A percentile compares a stretch with the other conserved stretches of the same genome.
These are phyloP conservation scores for Adelosebastes latens DNA, from an alignment of 2,797 vertebrate species.

Conservation along the genomic window DNA sequence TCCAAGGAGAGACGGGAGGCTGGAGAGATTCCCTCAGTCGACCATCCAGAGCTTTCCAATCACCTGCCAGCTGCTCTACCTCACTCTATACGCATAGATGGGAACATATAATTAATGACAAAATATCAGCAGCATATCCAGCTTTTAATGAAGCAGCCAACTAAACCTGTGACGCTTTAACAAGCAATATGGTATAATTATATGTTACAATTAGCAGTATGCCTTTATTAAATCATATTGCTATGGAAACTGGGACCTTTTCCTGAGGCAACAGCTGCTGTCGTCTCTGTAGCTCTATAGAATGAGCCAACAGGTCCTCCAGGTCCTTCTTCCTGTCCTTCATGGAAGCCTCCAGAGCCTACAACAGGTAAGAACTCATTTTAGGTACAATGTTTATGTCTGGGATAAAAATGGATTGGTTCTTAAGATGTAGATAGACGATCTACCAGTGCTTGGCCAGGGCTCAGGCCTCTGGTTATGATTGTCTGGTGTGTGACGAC, in stretches of 20 bases:
- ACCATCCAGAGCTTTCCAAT: slow-evolving; percentile 84
- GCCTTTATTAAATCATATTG: slow-evolving; percentile 21
- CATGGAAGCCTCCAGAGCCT: slow-evolving; percentile 82
- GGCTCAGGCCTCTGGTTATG: slow-evolving; percentile 65
- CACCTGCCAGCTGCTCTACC: slow-evolving; percentile 83
- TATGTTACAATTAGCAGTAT: slow-evolving; percentile 12
- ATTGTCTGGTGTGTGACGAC: slow-evolving; percentile 80
- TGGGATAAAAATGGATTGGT: not conserved
- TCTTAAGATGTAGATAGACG: not conserved
- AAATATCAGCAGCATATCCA: not conserved
- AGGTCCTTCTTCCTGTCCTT: slow-evolving; percentile 82
- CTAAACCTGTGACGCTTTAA: slow-evolving; percentile 14
- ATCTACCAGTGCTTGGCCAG: slow-evolving; percentile 78
- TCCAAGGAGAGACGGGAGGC: slow-evolving; percentile 72
- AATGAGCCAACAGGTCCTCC: slow-evolving; percentile 82
- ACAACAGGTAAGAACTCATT: not conserved
- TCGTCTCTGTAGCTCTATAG: slow-evolving; percentile 83
- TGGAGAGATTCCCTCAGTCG: slow-evolving; percentile 79
- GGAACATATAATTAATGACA: slow-evolving; percentile 9
- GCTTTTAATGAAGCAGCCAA: slow-evolving; percentile 21
- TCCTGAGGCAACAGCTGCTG: slow-evolving; percentile 83
- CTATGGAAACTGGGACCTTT: slow-evolving; percentile 73
- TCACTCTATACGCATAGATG: slow-evolving; percentile 66
- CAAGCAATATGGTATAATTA: slow-evolving; percentile 19
- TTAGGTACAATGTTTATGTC: not conserved